Base-by-base conservation (phyloP, 2,113 vertebrate genomes). In the Nibea coibor region DNA sequence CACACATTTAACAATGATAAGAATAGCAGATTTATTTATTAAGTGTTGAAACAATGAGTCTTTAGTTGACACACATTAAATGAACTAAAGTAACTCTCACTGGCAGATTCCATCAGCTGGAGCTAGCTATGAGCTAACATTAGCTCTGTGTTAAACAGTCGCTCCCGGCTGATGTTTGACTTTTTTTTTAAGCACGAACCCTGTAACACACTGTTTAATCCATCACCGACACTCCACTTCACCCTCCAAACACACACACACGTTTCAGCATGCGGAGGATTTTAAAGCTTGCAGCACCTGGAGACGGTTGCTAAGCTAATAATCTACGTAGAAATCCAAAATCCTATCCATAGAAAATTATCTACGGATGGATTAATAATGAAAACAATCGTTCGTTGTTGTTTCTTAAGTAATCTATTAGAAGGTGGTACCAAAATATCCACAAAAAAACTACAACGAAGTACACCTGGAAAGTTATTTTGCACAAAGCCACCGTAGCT, bases 401-500 rank as follows among this genome's bases (percentile, higher is more conserved):
- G 56, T 65, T 10, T n/a, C n/a, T 54, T 57, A 31, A 31, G 24
- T 22, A 1, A 69, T 56, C 15, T 74, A 71, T 68, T 51, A 75
- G 58, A 72, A 57, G 51, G 51, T 19, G 42, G 15, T 1, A 24
- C n/a, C 7, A 68, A 48, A 24, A 28, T 42, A 47, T 12, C 5
- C 17, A 43, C n/a, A 15, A 26, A n/a, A 61, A 35, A 77, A 63
- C n/a, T 31, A 10, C 24, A 85, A 43, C 16, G 3, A 63, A 50
- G 47, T 64, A 31, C 51, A 72, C 14, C 43, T 35, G 35, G 7
- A 39, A 19, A 63, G 31, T 59, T 22, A 28, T 4, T 78, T 71
- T 65, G 50, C 75, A 66, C 24, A 51, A 75, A 69, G 51, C 81
- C 62, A 28, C 5, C 14, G 14, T 28, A 64, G 31, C 35, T 48